Evolutionary conservation across 1,140 invertebrate genomes (phyloP), one percentile per base, ranked within the genome.

Genomic region (Araneus ventricosus): DNA sequence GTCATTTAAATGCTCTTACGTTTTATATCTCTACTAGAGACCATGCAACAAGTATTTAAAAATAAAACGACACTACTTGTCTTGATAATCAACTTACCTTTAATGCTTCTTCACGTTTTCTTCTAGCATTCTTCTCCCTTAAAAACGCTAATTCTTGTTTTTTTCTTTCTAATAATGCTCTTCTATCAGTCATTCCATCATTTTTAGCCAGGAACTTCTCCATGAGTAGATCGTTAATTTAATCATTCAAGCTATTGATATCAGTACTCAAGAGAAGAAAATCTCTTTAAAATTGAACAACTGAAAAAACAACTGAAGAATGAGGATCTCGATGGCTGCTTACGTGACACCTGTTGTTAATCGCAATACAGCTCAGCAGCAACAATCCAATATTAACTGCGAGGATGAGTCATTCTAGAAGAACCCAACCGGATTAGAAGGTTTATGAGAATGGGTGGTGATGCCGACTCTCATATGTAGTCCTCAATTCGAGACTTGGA

Each of bases 81-180:
- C n/a, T n/a, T n/a, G 14, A 24, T 6, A 1, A 22, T 39, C 14
- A 37, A 39, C 39, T 88, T 93, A 93, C 93, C 80, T 90, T 88
- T 86, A 57, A 27, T 97, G 96, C 96, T 88, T 98, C 98, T 96
- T 98, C 98, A 94, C 97, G 96, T 92, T 97, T 96, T 94, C 97
- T 96, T 89, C 97, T 96, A 96, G 98, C 97, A 96, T 99, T 98
- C 95, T 99, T 98, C 95, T 98, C 98, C 80, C 98, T 96, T 89
- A 99, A 96, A 85, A 98, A 97, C 95, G 99, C 98, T 89, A 99
- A 96, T 95, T 98, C 98, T 37, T 97, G 98, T 95, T 99, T 99
- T 95, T 99, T 99, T 92, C 98, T 96, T 96, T 99, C 98, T 94
- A 99, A 95, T 96, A 99, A 98, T 57, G 98, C 98, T 96, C 99